Percentiles rank a stretch among this genome's conserved stretches.
phyloP scores from a whole-genome alignment of 2,888 invertebrate species.

The Campaea margaritaria region DNA sequence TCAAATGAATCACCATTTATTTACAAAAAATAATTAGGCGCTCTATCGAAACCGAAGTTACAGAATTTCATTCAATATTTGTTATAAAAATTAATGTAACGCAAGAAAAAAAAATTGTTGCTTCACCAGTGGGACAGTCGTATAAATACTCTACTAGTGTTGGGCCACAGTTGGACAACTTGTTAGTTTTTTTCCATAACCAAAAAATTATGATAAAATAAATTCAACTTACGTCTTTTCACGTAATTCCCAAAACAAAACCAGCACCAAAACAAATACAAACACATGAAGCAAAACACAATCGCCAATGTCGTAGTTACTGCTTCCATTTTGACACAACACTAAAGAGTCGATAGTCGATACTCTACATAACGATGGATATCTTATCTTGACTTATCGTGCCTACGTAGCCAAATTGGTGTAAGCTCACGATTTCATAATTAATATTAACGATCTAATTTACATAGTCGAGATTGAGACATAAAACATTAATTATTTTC shows the following conservation, averaged over 20 bases:
- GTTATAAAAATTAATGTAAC: no score
- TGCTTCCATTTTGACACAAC: slow-evolving; percentile 58
- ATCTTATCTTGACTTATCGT: slow-evolving; percentile 31
- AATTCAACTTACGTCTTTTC: slow-evolving; percentile 58
- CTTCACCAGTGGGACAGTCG: no score
- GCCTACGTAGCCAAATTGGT: slow-evolving; percentile 11
- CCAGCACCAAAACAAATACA: slow-evolving; percentile 69
- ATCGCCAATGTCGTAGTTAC: slow-evolving; percentile 52
- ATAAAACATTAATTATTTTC: no score
- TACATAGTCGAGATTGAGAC: no score
- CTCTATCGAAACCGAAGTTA: no score
- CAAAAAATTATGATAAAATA: neutral
- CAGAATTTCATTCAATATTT: no score
- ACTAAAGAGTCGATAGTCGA: slow-evolving; percentile 14
- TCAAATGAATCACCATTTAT: no score
- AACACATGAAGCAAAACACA: slow-evolving; percentile 66
- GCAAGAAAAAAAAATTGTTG: no score
- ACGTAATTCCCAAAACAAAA: slow-evolving; percentile 72
- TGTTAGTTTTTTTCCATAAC: no score
- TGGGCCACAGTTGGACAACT: no score
- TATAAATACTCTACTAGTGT: no score
- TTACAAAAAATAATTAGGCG: no score
- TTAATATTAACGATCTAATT: neutral
- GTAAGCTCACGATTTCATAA: slow-evolving; percentile 2
- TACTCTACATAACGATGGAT: slow-evolving; percentile 9